Base-by-base conservation (phyloP, 2,113 vertebrate genomes). In the Nymphicus hollandicus region DNA sequence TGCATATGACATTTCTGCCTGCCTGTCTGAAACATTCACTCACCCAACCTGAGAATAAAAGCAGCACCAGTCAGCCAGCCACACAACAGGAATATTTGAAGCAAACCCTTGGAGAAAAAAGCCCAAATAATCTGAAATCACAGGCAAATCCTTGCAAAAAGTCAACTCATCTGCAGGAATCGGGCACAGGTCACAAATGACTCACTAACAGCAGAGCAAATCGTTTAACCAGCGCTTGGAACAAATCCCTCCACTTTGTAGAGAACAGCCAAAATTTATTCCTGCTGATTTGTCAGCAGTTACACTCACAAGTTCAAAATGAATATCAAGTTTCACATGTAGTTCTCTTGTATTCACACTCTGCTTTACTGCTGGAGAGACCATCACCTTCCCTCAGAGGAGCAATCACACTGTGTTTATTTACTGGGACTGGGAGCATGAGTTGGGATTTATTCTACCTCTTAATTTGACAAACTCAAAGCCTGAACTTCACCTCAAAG, bases 271-370 rank as follows among this genome's bases (percentile, higher is more conserved):
- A 60, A 77, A 88, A 96, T 96, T 71, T 84, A 84, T 90, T 93
- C 55, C 82, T 84, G 50, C 60, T 94, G 90, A 95, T 96, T 94
- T 95, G 92, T 95, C 96, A 94, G 86, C 88, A 88, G 83, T 87
- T 89, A 66, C 46, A 55, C 72, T 94, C 69, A 60, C n/a, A 55
- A 91, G 63, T 85, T 85, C 92, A 92, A 93, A 94, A 91, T 76
- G 79, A 81, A 73, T 85, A 93, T 23, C 49, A 72, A 91, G 94
- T 88, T 92, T 96, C 88, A 93, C 90, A 96, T 66, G 46, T 55
- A 91, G 85, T 70, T 86, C 68, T 95, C 85, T 90, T 80, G 71
- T 81, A 66, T 41, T 87, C 69, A 70, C 49, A 58, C 41, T 91
- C 78, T 72, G 81, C 58, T 85, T 93, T 84, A 70, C 37, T 92